Evolutionary conservation across 2,113 vertebrate genomes (phyloP).

Genomic region (Platycercus adscitus): DNA sequence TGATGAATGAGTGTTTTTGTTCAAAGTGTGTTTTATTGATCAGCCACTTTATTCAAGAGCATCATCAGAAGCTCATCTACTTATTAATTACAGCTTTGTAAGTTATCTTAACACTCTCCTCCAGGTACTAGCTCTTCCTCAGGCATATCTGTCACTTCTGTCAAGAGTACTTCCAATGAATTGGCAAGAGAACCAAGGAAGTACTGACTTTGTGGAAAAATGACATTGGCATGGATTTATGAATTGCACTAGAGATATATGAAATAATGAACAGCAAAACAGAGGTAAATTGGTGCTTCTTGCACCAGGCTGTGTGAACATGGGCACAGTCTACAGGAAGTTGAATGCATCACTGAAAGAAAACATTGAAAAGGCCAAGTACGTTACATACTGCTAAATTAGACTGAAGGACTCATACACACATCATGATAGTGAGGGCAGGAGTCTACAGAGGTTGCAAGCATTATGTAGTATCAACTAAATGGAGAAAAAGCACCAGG

Average conservation of each 20-base stretch:
- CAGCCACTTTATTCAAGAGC: slow-evolving; percentile 30
- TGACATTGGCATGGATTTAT: not conserved
- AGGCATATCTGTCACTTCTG: slow-evolving; percentile 12
- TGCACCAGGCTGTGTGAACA: not conserved
- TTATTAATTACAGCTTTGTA: slow-evolving; percentile 46
- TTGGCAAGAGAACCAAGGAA: not conserved
- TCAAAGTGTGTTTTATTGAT: slow-evolving; percentile 41
- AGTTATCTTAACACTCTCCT: not conserved
- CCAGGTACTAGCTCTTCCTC: not conserved
- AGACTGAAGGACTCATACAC: not conserved
- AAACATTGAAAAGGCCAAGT: not conserved
- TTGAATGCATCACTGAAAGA: not conserved
- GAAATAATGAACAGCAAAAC: not conserved
- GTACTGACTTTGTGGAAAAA: not conserved
- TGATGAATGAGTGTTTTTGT: not conserved
- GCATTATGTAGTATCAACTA: not conserved
- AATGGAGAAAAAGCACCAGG: not conserved
- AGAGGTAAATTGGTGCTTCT: not conserved
- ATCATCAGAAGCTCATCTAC: slow-evolving; percentile 30
- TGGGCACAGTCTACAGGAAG: not conserved
- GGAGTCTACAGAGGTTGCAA: not conserved
- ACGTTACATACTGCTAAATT: not conserved
- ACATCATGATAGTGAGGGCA: accelerated
- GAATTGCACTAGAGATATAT: not conserved
- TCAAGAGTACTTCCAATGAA: slow-evolving; percentile 9